Conservation (phyloP, 2,888 invertebrate species). For the Erebia ligea region DNA sequence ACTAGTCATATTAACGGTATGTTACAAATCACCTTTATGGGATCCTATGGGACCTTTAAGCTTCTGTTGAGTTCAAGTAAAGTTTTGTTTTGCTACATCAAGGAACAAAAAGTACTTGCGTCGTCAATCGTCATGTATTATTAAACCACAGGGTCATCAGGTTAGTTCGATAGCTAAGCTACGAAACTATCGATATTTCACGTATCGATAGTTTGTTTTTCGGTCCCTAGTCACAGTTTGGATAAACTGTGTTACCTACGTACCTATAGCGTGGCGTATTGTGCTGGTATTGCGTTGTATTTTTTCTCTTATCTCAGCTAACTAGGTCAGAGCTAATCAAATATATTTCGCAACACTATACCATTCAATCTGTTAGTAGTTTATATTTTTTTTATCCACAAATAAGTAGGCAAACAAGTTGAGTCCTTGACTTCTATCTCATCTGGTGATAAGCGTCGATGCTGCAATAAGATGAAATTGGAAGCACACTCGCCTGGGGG, state of each 20-base stretch:
- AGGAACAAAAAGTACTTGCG: no score
- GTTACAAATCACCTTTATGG: no score
- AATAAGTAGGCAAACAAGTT: no score
- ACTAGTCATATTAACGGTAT: background rate
- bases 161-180: no score
- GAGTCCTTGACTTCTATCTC: no score
- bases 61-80: no score
- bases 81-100: no score
- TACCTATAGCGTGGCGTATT: conserved; percentile 34
- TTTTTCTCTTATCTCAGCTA: conserved; percentile 65
- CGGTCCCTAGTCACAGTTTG: conserved; percentile 4
- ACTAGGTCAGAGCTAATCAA: conserved; percentile 57
- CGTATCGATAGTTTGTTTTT: background rate
- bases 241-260: conserved; percentile 27
- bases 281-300: conserved; percentile 54
- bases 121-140: background rate
- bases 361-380: background rate
- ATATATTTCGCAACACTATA: conserved; percentile 53
- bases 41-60: no score
- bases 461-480: no score
- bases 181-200: background rate
- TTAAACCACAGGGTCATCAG: no score
- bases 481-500: no score
- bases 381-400: background rate
- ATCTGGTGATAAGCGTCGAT: no score